These are phyloP conservation scores for Otis tarda DNA, from an alignment of 2,113 vertebrate genomes.

Conservation along the genomic window DNA sequence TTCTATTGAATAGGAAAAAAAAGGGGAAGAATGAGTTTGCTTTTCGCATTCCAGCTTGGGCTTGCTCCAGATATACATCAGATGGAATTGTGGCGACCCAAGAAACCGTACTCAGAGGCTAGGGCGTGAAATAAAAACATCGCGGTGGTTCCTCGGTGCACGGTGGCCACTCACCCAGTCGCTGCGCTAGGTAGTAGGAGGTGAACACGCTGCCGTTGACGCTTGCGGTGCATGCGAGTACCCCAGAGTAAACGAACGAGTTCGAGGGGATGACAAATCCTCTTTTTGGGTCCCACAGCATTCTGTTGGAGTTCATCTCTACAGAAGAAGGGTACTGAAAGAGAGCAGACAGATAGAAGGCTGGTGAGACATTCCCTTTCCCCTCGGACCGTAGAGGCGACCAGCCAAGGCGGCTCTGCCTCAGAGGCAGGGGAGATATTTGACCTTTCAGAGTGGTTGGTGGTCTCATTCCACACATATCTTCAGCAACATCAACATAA, in stretches of 20 bases:
- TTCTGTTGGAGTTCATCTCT: background rate
- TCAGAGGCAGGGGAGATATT: background rate
- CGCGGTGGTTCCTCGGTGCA: rapidly evolving
- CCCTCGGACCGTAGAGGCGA: background rate
- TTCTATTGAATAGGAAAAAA: background rate
- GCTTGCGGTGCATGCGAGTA: conserved; percentile 67
- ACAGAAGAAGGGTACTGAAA: conserved; percentile 9
- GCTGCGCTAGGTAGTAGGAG: conserved; percentile 71
- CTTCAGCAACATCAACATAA: background rate
- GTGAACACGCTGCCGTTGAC: conserved; percentile 46
- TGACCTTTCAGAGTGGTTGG: background rate
- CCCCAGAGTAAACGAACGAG: background rate
- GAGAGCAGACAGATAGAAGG: background rate
- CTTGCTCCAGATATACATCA: background rate
- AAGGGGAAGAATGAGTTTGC: background rate
- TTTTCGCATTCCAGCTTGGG: background rate
- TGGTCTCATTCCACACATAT: background rate
- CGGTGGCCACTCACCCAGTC: conserved; percentile 72
- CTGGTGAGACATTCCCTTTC: background rate
- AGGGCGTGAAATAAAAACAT: background rate
- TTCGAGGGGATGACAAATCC: conserved; percentile 80
- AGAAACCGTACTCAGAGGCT: background rate
- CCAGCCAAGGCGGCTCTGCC: background rate
- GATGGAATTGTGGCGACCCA: background rate
- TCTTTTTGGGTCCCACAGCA: conserved; percentile 81